A percentile compares a stretch with the other conserved stretches of the same genome.
These are phyloP conservation scores for Sebastes schlegelii DNA, from an alignment of 2,113 vertebrate species.

Conservation along the genomic window DNA sequence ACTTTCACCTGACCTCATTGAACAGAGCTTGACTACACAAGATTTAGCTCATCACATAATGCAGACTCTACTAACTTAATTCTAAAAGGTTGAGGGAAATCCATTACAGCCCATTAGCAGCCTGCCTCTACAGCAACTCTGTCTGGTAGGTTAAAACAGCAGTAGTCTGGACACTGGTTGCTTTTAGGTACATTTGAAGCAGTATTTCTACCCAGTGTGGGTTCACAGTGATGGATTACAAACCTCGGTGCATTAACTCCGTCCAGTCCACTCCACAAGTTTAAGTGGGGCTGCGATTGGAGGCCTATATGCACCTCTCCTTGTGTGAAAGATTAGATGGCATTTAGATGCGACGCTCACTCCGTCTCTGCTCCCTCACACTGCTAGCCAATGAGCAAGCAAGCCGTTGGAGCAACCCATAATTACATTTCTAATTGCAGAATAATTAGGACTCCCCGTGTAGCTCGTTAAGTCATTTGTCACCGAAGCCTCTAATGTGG, in stretches of 20 bases:
- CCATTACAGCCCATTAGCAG: not conserved
- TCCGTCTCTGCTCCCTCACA: constrained; percentile 63
- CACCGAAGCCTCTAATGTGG: constrained; percentile 77
- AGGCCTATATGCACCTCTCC: constrained; percentile 41
- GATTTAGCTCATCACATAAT: not conserved
- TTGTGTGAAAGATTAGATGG: constrained; percentile 66
- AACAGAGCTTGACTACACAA: not conserved
- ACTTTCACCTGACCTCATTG: not conserved
- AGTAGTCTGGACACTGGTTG: not conserved
- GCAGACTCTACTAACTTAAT: not conserved
- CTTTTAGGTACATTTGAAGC: not conserved
- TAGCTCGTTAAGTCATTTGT: constrained; percentile 83
- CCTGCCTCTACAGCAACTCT: not conserved
- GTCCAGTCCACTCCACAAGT: constrained; percentile 1
- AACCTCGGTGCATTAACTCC: not conserved
- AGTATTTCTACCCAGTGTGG: not conserved
- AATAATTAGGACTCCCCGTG: constrained; percentile 82
- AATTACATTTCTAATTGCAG: constrained; percentile 85
- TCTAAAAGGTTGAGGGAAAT: not conserved
- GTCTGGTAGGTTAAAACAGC: not conserved
- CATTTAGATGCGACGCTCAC: constrained; percentile 52
- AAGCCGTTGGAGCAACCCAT: constrained; percentile 68
- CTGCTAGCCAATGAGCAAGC: constrained; percentile 53
- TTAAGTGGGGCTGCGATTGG: constrained; percentile 1
- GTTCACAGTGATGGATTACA: constrained; percentile 10